Conservation (phyloP, 2,888 invertebrate genomes). For the Caenorhabditis sp. region DNA sequence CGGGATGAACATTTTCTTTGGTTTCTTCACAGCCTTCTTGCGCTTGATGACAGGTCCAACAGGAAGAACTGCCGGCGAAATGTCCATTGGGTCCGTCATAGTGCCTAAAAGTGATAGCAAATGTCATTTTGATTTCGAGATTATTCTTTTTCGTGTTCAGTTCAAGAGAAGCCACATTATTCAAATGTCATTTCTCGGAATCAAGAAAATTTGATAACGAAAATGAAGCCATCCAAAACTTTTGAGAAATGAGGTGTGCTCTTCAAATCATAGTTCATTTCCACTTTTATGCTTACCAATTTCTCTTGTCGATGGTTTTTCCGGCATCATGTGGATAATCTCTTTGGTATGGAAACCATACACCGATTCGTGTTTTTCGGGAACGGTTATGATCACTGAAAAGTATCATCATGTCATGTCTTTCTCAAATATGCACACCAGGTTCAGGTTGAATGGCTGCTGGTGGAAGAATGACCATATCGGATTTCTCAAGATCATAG, state of each 20-base stretch:
- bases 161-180: background rate
- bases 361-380: slow-evolving; percentile 62
- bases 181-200: no score
- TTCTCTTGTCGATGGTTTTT: slow-evolving; percentile 55
- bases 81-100: slow-evolving; percentile 56
- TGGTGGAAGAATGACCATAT: slow-evolving; percentile 46
- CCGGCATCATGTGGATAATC: slow-evolving; percentile 60
- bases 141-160: background rate
- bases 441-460: slow-evolving; percentile 56
- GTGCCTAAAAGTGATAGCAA: slow-evolving; percentile 48
- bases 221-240: no score
- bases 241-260: no score
- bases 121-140: background rate
- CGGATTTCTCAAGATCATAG: slow-evolving; percentile 55
- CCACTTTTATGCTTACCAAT: slow-evolving; percentile 36
- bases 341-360: slow-evolving; percentile 67
- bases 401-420: background rate
- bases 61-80: slow-evolving; percentile 5
- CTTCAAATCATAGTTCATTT: background rate
- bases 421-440: background rate
- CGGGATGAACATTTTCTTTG: slow-evolving; percentile 64
- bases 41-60: slow-evolving; percentile 35
- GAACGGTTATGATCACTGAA: slow-evolving; percentile 57
- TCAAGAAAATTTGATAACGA: background rate
- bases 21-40: slow-evolving; percentile 59